Percentiles rank a stretch among this genome's conserved stretches.
These are phyloP conservation scores for Prosopocoilus inquinatus DNA, from an alignment of 2,888 invertebrate species.

Conservation along the genomic window DNA sequence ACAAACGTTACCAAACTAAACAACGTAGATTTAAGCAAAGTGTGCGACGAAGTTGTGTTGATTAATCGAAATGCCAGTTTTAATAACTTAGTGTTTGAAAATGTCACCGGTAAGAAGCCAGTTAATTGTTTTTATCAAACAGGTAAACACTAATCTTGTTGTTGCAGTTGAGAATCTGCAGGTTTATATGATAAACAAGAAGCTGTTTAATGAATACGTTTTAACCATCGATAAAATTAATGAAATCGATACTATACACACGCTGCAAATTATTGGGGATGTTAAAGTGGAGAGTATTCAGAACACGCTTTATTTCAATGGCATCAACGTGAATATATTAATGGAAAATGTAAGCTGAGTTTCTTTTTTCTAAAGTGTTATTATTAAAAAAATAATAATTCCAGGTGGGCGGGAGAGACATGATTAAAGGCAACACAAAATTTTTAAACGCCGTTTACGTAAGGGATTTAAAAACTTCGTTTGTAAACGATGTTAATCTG, in stretches of 20 bases:
- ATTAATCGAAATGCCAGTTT: slow-evolving; percentile 9
- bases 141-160: background rate
- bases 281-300: slow-evolving; percentile 26
- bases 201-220: slow-evolving; percentile 32
- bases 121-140: background rate
- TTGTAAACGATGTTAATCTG: slow-evolving; percentile 12
- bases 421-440: slow-evolving; percentile 11
- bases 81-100: slow-evolving; percentile 6
- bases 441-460: slow-evolving; percentile 17
- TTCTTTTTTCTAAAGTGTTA: too few relatives aligned
- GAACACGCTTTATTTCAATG: slow-evolving; percentile 33
- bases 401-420: background rate
- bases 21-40: slow-evolving; percentile 6
- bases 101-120: slow-evolving; percentile 14
- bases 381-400: background rate
- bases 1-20: slow-evolving; percentile 7
- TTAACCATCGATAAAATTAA: slow-evolving; percentile 30
- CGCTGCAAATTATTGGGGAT: slow-evolving; percentile 34
- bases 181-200: slow-evolving; percentile 31
- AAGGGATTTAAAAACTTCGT: slow-evolving; percentile 12
- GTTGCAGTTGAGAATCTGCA: slow-evolving; percentile 34
- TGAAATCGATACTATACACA: slow-evolving; percentile 26
- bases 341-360: background rate
- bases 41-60: slow-evolving; percentile 4
- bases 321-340: slow-evolving; percentile 25